These are phyloP conservation scores for Eilema sororculum DNA, from an alignment of 2,888 invertebrate species.

Conservation along the genomic window DNA sequence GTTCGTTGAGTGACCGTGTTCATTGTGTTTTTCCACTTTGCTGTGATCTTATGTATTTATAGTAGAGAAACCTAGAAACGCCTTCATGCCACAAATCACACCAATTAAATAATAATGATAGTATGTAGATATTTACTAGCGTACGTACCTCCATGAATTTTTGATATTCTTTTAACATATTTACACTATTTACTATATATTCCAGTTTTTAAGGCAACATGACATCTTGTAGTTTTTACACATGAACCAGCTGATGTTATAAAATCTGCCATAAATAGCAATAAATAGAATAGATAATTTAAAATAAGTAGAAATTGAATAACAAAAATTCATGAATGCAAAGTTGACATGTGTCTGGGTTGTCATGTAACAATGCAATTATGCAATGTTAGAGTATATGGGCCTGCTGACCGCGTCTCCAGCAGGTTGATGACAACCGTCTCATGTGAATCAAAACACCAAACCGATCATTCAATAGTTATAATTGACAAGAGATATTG, in stretches of 20 bases:
- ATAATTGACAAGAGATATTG: constrained; percentile 43
- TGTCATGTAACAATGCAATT: constrained; percentile 26
- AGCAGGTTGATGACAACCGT: constrained; percentile 26
- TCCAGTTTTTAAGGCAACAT: constrained; percentile 35
- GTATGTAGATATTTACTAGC: constrained; percentile 31
- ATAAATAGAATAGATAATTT: constrained; percentile 29
- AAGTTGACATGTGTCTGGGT: constrained; percentile 28
- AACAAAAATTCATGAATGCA: constrained; percentile 46
- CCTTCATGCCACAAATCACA: constrained; percentile 50
- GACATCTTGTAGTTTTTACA: constrained; percentile 18
- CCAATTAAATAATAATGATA: constrained; percentile 44
- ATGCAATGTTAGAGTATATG: neutral
- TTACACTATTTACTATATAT: constrained; percentile 41
- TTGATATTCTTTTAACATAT: constrained; percentile 33
- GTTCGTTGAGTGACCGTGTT: constrained; percentile 13
- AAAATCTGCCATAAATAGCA: constrained; percentile 37
- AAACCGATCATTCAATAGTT: constrained; percentile 48
- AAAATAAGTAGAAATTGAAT: constrained; percentile 26
- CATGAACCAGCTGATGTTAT: constrained; percentile 30
- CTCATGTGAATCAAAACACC: constrained; percentile 49
- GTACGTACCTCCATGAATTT: constrained; percentile 43
- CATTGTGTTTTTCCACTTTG: constrained; percentile 49
- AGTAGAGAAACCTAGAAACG: constrained; percentile 41
- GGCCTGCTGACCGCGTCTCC: neutral
- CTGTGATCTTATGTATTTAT: constrained; percentile 52